Percentiles rank a stretch among this genome's conserved stretches.
Conservation (phyloP, 2,888 invertebrate species). For the Alsophila aescularia region DNA sequence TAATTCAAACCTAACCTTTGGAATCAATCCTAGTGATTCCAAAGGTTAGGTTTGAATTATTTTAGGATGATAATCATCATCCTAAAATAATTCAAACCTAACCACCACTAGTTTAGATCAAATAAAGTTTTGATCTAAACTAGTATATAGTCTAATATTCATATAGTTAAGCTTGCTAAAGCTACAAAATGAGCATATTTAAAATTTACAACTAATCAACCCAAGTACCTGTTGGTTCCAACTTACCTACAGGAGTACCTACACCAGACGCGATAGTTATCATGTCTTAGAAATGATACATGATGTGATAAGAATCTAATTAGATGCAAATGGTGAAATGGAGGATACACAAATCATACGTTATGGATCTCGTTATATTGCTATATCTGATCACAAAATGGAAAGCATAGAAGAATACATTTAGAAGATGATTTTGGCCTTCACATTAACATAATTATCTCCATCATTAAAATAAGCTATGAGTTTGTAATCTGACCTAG, state of each 20-base stretch:
- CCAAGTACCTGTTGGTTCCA: too few relatives aligned
- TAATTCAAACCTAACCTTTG: too few relatives aligned
- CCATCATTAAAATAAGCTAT: neutral
- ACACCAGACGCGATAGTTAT: neutral
- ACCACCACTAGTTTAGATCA: too few relatives aligned
- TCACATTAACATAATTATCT: conserved; percentile 13
- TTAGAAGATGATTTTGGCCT: conserved; percentile 4
- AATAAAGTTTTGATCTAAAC: too few relatives aligned
- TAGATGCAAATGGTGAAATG: conserved; percentile 11
- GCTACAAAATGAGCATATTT: too few relatives aligned
- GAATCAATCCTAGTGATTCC: too few relatives aligned
- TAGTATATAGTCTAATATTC: too few relatives aligned
- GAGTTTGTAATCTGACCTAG: neutral
- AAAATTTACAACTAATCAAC: too few relatives aligned
- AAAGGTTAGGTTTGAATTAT: too few relatives aligned
- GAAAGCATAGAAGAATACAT: conserved; percentile 14
- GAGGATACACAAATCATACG: conserved; percentile 24
- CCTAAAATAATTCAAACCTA: too few relatives aligned
- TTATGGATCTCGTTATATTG: conserved; percentile 8
- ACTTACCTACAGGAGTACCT: neutral
- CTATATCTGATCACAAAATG: conserved; percentile 22
- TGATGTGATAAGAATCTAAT: conserved; percentile 17
- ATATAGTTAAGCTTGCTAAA: too few relatives aligned
- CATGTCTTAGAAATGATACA: conserved; percentile 1
- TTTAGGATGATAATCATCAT: too few relatives aligned